Conservation (phyloP, 2,113 vertebrate species). For the Hiodon alosoides region DNA sequence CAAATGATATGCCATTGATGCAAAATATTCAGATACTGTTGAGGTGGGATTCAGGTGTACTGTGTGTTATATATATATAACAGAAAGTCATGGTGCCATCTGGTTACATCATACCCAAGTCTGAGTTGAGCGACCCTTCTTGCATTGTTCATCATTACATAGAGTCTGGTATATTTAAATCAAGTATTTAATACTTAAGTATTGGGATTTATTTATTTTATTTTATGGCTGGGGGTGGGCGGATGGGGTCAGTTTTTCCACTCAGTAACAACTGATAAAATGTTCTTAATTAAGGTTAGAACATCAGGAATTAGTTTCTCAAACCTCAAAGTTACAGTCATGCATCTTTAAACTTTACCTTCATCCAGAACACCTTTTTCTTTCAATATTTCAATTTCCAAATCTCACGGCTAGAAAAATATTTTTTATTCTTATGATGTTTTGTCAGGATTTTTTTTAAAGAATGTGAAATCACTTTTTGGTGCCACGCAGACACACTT, state of each 20-base stretch:
- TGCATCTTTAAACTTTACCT: conserved; percentile 37
- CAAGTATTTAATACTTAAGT: background rate
- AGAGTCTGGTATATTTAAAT: conserved; percentile 16
- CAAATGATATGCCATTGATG: conserved; percentile 4
- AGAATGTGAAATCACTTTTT: conserved; percentile 60
- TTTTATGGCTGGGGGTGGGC: no score
- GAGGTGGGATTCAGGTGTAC: background rate
- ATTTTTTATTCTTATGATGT: conserved; percentile 1
- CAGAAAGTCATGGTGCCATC: conserved; percentile 41
- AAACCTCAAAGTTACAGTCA: conserved; percentile 33
- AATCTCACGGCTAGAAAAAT: conserved; percentile 2
- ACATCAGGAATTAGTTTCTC: conserved; percentile 41
- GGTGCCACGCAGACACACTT: conserved; percentile 43
- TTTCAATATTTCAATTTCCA: conserved; percentile 23
- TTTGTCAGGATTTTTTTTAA: conserved; percentile 20
- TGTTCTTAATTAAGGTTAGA: conserved; percentile 48
- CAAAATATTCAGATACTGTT: conserved; percentile 2
- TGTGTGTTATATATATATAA: background rate
- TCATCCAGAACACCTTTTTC: conserved; percentile 16
- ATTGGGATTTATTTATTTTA: no score
- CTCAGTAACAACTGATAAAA: conserved; percentile 22
- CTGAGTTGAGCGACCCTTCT: conserved; percentile 37
- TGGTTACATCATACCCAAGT: conserved; percentile 36
- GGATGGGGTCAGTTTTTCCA: conserved; percentile 2
- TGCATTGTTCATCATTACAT: background rate